Evolutionary conservation across 2,797 vertebrate species (phyloP).

Genomic region (Cuniculus paca): DNA sequence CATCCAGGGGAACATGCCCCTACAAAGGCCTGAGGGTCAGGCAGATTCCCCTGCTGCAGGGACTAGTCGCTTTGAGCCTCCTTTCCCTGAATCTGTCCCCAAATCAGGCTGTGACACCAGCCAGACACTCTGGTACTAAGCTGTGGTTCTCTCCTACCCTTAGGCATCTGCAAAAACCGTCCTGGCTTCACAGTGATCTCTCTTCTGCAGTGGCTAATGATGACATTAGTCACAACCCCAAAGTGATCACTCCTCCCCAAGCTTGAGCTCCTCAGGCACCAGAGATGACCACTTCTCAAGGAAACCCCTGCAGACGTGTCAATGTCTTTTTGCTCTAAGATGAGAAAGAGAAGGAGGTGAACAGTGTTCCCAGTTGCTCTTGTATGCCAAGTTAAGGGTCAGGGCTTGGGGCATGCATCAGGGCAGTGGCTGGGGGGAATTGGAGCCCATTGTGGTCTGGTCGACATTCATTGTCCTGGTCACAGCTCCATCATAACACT

Average conservation of each 20-base stretch:
- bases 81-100: not conserved
- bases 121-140: not conserved
- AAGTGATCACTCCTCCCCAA: not conserved
- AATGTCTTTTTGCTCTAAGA: not conserved
- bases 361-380: not conserved
- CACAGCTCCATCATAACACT: not conserved
- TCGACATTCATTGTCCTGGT: not conserved
- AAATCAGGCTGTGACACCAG: not conserved
- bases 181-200: not conserved
- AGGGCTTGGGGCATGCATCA: not conserved
- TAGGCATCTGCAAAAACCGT: not conserved
- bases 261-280: not conserved
- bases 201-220: not conserved
- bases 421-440: not conserved
- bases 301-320: not conserved
- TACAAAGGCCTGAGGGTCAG: not conserved
- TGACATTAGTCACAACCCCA: not conserved
- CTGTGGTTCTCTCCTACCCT: not conserved
- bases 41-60: not conserved
- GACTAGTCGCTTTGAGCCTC: not conserved
- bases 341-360: not conserved
- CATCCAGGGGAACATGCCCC: not conserved
- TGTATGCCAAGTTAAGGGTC: not conserved
- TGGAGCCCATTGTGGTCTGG: not conserved
- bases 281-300: not conserved